These are phyloP conservation scores for Sebastes elongatus DNA, from an alignment of 2,797 vertebrate species.

Conservation along the genomic window DNA sequence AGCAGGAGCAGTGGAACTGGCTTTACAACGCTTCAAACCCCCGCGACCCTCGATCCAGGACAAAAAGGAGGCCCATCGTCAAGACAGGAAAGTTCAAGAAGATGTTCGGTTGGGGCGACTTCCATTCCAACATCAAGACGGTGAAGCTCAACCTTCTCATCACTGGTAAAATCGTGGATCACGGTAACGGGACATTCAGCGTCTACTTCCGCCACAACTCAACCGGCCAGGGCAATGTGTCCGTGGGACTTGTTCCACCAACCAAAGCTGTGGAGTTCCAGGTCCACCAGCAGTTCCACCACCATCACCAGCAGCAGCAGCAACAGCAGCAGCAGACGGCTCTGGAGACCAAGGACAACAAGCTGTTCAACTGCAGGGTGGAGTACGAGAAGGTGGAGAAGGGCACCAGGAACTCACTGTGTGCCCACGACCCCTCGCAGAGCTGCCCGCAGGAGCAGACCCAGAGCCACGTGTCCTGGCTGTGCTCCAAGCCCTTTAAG, in stretches of 20 bases:
- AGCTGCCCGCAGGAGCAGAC: slow-evolving; percentile 98
- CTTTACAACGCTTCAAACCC: slow-evolving; percentile 88
- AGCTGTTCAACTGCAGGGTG: slow-evolving; percentile 98
- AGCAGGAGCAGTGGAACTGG: slow-evolving; percentile 93
- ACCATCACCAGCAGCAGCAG: slow-evolving; percentile 87
- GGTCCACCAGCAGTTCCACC: slow-evolving; percentile 88
- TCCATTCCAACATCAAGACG: slow-evolving; percentile 98
- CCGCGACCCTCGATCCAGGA: slow-evolving; percentile 87
- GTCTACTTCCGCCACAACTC: slow-evolving; percentile 99
- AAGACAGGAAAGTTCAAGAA: slow-evolving; percentile 99
- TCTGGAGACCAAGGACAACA: slow-evolving; percentile 96
- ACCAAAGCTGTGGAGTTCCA: slow-evolving; percentile 97
- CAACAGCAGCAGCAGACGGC: slow-evolving; percentile 91
- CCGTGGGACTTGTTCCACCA: slow-evolving; percentile 94
- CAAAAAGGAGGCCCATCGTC: slow-evolving; percentile 91
- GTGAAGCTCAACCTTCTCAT: slow-evolving; percentile 96
- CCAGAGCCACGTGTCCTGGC: slow-evolving; percentile 97
- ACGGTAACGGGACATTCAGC: slow-evolving; percentile 97
- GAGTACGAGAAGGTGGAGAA: slow-evolving; percentile 98
- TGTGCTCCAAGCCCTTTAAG: slow-evolving; percentile 99
- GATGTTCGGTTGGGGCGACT: slow-evolving; percentile 99
- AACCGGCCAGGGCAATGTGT: slow-evolving; percentile 96
- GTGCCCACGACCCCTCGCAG: slow-evolving; percentile 96
- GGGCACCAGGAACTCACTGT: slow-evolving; percentile 94
- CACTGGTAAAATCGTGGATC: slow-evolving; percentile 97